These are phyloP conservation scores for Sebastes diaconus DNA, from an alignment of 2,797 vertebrate species.

Conservation along the genomic window DNA sequence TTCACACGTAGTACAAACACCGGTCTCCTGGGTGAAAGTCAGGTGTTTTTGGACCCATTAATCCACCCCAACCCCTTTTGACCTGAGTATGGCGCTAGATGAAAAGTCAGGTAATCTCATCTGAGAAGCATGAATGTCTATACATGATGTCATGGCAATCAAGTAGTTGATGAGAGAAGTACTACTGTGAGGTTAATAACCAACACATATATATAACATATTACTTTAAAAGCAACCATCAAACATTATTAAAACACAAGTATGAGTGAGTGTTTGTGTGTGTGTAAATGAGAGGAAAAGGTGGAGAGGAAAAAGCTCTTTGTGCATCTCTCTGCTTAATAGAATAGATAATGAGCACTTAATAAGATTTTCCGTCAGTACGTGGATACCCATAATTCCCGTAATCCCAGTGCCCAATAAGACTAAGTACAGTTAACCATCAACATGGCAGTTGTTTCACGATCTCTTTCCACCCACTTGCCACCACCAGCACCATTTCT, in stretches of 20 bases:
- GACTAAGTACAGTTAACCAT: slow-evolving; percentile 61
- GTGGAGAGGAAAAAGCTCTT: slow-evolving; percentile 24
- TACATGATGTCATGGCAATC: neutral
- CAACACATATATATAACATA: neutral
- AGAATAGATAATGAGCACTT: slow-evolving; percentile 53
- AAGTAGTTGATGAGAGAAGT: neutral
- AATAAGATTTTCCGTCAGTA: slow-evolving; percentile 51
- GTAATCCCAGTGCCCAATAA: slow-evolving; percentile 51
- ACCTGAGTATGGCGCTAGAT: neutral
- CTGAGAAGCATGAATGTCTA: neutral
- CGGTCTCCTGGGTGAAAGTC: too few species aligned
- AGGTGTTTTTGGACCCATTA: too few species aligned
- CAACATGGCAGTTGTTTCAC: slow-evolving; percentile 37
- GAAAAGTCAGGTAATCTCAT: neutral
- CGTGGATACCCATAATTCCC: slow-evolving; percentile 51
- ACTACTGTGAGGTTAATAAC: neutral
- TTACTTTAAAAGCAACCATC: neutral
- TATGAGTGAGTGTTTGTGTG: neutral
- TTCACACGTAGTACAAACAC: too few species aligned
- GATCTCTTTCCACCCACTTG: slow-evolving; percentile 33
- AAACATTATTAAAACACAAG: neutral
- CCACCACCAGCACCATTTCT: slow-evolving; percentile 21
- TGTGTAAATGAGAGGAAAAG: neutral
- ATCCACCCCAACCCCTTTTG: neutral
- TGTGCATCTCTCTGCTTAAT: slow-evolving; percentile 43